Base-by-base conservation (phyloP, 2,888 invertebrate species). In the Morpho deidamia region DNA sequence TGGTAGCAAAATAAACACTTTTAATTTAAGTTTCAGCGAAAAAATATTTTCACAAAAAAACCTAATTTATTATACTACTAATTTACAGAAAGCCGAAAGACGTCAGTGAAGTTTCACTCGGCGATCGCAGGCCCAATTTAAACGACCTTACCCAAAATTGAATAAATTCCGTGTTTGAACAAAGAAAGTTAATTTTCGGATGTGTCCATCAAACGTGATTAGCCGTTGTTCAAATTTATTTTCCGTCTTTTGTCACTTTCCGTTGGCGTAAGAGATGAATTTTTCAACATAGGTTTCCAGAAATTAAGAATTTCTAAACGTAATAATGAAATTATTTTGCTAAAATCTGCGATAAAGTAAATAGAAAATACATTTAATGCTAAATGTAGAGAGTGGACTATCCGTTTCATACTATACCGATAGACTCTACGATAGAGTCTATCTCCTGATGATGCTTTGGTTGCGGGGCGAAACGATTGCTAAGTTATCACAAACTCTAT, bases 191-290 rank as follows among this genome's bases (percentile, higher is more conserved):
- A 60, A 56, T 67, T 69, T 71, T 58, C 55, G 38, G 56, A 60
- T 55, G 56, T 60, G 60, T 72, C 67, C 67, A 66, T 70, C 63
- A 70, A 71, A 72, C 64, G 67, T 72, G 72, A 76, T 74, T 72
- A 71, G 63, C 62, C 63, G 68, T 70, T 72, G 66, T 67, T 56
- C 58, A 60, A 64, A 54, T 57, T 66, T 59, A 56, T 61, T 65
- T 64, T 62, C 65, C 23, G 58, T 54, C 56, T 56, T 59, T 53
- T 66, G 62, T 60, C 53, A 44, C 44, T 51, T 48, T 44, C 34
- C 14, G 44, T 44, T 59, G 47, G 53, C 44, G 11, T 37, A n/a
- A 37, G 37, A n/a, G 37, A n/a, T 10, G 37, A 10, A 10, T 37
- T 37, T 23, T 23, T 23, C 2, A 23, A 23, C 23, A 23, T 23